Evolutionary conservation across 2,888 invertebrate genomes (phyloP), one percentile per base, ranked within the genome.

Genomic region (Lycophotia porphyrea): DNA sequence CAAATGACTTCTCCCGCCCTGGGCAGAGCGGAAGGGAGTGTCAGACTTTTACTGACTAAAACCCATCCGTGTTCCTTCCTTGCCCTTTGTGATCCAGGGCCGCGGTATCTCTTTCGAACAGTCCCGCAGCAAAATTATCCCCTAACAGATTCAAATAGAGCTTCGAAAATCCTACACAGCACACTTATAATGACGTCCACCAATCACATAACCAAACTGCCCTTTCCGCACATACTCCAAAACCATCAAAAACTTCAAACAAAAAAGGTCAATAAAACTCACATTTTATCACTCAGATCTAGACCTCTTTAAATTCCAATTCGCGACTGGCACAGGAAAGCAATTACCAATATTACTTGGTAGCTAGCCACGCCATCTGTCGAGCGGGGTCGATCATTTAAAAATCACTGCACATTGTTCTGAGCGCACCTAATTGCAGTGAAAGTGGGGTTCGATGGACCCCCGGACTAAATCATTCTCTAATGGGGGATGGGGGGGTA

Each of bases 351-450:
- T 95, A 95, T 96, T 95, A 95, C 93, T 93, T 90, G 89, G 92
- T 91, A 90, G 84, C 90, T 89, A 88, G 84, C 90, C 90, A 84
- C 93, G 95, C 93, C 96, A 96, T 95, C 95, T 96, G 96, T 81
- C 85, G 83, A 34, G 94, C 94, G 89, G 91, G 92, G 93, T 92
- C 94, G 93, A 95, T 94, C 94, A 94, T 96, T 95, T 95, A 96
- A 96, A 96, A 96, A 96, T 96, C 96, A 96, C 96, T 94, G 96
- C 95, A 93, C 94, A 96, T 96, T 96, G 96, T 96, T 96, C 96
- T 91, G 92, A 91, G 92, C 93, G 93, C 93, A 94, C 95, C 96
- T 96, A 96, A 97, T 97, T 97, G 97, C 94, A 95, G 95, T 92
- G 94, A 95, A 96, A 95, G 95, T 94, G 94, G 96, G 95, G 94